Percentiles rank a stretch among this genome's conserved stretches.
These are phyloP conservation scores for Sycophila sp. DNA, from an alignment of 1,140 invertebrate species.

Conservation along the genomic window DNA sequence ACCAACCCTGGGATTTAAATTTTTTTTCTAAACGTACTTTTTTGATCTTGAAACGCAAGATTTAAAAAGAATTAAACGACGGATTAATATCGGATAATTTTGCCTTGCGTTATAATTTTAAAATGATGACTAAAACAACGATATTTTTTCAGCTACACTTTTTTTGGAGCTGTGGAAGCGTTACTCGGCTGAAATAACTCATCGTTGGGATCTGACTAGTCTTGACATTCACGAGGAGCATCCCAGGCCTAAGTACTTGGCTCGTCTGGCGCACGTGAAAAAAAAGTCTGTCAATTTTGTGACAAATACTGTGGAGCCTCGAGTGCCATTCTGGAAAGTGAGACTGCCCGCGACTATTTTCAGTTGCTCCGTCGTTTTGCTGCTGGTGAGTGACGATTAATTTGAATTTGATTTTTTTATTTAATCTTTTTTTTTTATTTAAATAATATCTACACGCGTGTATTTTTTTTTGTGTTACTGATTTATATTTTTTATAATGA, in stretches of 20 bases:
- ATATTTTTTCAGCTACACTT: constrained; percentile 74
- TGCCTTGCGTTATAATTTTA: no score
- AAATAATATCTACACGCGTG: neutral
- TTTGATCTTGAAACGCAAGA: neutral
- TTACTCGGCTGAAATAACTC: constrained; percentile 89
- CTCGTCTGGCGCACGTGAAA: constrained; percentile 78
- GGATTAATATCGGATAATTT: neutral
- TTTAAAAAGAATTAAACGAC: neutral
- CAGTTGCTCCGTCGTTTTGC: constrained; percentile 82
- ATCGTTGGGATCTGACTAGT: constrained; percentile 88
- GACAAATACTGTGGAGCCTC: constrained; percentile 83
- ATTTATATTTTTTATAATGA: neutral
- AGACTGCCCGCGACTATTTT: constrained; percentile 83
- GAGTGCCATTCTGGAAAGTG: constrained; percentile 88
- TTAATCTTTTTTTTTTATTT: neutral
- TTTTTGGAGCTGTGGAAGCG: constrained; percentile 95
- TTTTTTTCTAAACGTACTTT: neutral
- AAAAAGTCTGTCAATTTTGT: constrained; percentile 75
- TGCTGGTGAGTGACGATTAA: constrained; percentile 79
- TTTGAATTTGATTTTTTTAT: no score
- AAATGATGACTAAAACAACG: no score
- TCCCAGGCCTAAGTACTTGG: constrained; percentile 83
- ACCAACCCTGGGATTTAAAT: neutral
- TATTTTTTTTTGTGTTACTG: neutral
- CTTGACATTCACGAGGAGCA: constrained; percentile 89